Conservation (phyloP, 2,888 invertebrate species). For the Limnephilus rhombicus region DNA sequence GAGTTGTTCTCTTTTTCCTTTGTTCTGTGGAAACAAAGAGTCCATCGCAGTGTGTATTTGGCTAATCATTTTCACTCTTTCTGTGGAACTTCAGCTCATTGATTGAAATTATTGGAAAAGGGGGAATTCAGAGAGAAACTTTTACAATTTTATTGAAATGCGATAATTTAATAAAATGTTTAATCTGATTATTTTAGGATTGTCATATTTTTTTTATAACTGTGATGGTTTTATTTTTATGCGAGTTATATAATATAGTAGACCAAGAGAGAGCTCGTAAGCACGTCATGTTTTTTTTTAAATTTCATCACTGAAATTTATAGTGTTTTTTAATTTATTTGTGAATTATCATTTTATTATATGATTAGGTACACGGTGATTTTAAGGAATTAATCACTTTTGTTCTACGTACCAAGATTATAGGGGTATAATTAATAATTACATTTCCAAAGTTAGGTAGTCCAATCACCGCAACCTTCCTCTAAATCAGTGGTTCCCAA, state of each 20-base stretch:
- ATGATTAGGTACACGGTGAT: too few relatives aligned
- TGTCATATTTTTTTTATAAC: neutral
- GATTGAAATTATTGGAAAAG: neutral
- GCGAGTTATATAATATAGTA: neutral
- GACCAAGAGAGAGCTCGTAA: too few relatives aligned
- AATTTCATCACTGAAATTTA: too few relatives aligned
- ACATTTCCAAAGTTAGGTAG: too few relatives aligned
- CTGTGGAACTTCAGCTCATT: conserved; percentile 19
- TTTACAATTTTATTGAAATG: neutral
- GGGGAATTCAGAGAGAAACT: neutral
- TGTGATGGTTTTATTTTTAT: neutral
- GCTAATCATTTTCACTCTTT: conserved; percentile 17
- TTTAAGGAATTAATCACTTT: too few relatives aligned
- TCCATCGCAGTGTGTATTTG: neutral
- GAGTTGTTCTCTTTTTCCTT: neutral
- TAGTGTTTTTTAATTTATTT: too few relatives aligned
- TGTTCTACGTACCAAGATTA: too few relatives aligned
- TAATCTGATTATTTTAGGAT: neutral
- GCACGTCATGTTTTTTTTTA: too few relatives aligned
- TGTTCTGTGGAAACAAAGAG: neutral
- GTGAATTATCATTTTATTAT: too few relatives aligned
- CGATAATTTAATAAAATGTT: neutral
- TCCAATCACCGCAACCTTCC: too few relatives aligned
- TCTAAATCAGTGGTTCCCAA: too few relatives aligned
- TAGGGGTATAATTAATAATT: too few relatives aligned